Conservation (phyloP, 2,888 invertebrate genomes). For the Bursaphelenchus okinawaensis region DNA sequence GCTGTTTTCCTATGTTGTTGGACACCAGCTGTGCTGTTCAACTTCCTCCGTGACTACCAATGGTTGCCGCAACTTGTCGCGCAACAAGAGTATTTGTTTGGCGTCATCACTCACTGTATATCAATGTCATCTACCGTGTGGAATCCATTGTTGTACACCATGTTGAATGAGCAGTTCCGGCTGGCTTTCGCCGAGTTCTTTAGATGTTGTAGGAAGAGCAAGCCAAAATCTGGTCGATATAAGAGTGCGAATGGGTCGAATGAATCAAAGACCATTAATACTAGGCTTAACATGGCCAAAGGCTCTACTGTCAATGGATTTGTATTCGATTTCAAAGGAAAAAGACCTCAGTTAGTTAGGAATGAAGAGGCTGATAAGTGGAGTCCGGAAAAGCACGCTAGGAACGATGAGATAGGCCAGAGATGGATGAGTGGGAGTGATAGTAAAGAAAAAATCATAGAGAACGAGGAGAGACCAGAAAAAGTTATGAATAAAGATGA, state of each 20-base stretch:
- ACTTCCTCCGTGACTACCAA: slow-evolving; percentile 51
- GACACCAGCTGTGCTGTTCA: slow-evolving; percentile 59
- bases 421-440: too few relatives aligned
- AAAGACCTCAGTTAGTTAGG: background rate
- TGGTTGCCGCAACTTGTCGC: slow-evolving; percentile 42
- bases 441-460: too few relatives aligned
- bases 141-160: slow-evolving; percentile 52
- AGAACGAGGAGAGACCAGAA: too few relatives aligned
- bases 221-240: background rate
- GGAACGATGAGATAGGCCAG: too few relatives aligned
- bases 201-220: slow-evolving; percentile 16
- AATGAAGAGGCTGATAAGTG: background rate
- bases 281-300: background rate
- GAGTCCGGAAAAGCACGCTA: too few relatives aligned
- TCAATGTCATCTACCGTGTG: slow-evolving; percentile 56
- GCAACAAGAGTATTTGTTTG: slow-evolving; percentile 49
- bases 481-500: too few relatives aligned
- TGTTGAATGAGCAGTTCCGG: slow-evolving; percentile 54
- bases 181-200: slow-evolving; percentile 44
- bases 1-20: slow-evolving; percentile 66
- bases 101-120: slow-evolving; percentile 52
- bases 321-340: slow-evolving; percentile 1
- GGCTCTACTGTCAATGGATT: slow-evolving; percentile 10
- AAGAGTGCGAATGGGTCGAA: slow-evolving; percentile 6
- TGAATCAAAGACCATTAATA: background rate